Percentiles rank a stretch among this genome's conserved stretches.
Conservation (phyloP, 2,113 vertebrate species). For the Bujurquina vittata region DNA sequence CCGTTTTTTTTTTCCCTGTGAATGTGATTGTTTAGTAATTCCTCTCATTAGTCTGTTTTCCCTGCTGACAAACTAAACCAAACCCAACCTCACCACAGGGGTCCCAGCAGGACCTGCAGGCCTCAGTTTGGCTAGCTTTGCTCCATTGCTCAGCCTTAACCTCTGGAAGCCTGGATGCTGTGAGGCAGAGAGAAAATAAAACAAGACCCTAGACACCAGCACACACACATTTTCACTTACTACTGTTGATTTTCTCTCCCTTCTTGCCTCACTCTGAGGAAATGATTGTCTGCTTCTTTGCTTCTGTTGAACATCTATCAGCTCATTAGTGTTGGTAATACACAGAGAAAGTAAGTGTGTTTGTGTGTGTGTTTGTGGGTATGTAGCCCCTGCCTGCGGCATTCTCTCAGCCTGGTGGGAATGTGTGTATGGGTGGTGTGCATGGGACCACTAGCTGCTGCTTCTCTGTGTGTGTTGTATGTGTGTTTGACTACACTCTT, state of each 20-base stretch:
- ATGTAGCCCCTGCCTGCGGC: slow-evolving; percentile 72
- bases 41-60: slow-evolving; percentile 63
- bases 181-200: slow-evolving; percentile 72
- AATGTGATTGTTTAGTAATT: slow-evolving; percentile 66
- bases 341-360: slow-evolving; percentile 72
- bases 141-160: slow-evolving; percentile 69
- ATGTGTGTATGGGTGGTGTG: slow-evolving; percentile 75
- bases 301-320: slow-evolving; percentile 78
- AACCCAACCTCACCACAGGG: slow-evolving; percentile 58
- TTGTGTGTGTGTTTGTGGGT: slow-evolving; percentile 51
- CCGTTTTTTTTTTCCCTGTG: slow-evolving; percentile 16
- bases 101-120: slow-evolving; percentile 55
- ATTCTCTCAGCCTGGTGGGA: slow-evolving; percentile 65
- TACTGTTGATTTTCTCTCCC: slow-evolving; percentile 65
- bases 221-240: slow-evolving; percentile 49
- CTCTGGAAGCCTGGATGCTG: slow-evolving; percentile 66
- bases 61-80: slow-evolving; percentile 53
- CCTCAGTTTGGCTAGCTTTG: slow-evolving; percentile 61
- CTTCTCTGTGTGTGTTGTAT: slow-evolving; percentile 23
- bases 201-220: slow-evolving; percentile 56
- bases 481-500: slow-evolving; percentile 45
- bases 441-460: slow-evolving; percentile 63
- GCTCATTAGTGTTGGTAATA: slow-evolving; percentile 81
- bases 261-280: slow-evolving; percentile 64
- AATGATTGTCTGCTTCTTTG: slow-evolving; percentile 73